Evolutionary conservation across 2,113 vertebrate species (phyloP).

Genomic region (Dunckerocampus dactyliophorus): DNA sequence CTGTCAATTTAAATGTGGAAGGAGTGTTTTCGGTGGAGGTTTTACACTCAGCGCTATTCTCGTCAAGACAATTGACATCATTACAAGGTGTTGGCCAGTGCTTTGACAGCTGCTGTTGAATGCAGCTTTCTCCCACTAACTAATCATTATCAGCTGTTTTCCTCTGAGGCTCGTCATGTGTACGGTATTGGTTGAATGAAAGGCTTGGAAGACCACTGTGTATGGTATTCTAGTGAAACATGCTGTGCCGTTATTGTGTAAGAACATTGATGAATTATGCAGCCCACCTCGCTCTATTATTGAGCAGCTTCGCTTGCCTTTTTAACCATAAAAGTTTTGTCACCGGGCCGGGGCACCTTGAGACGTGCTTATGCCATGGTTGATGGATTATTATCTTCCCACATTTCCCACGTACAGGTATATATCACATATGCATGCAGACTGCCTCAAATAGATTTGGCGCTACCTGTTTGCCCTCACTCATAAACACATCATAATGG

Average conservation of each 20-base stretch:
- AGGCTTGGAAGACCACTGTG: neutral
- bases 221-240: slow-evolving; percentile 51
- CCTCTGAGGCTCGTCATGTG: slow-evolving; percentile 13
- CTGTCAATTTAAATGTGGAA: no score
- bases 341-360: slow-evolving; percentile 13
- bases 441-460: neutral
- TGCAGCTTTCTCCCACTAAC: neutral
- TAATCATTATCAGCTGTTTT: slow-evolving; percentile 20
- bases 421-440: neutral
- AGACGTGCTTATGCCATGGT: neutral
- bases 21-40: no score
- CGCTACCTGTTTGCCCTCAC: no score
- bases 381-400: neutral
- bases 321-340: slow-evolving; percentile 53
- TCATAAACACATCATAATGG: no score
- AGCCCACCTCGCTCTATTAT: slow-evolving; percentile 64
- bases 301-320: slow-evolving; percentile 53
- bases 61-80: no score
- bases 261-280: slow-evolving; percentile 68
- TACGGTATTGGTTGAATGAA: neutral
- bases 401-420: neutral
- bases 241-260: slow-evolving; percentile 1
- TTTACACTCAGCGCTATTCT: no score
- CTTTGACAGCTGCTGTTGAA: no score
- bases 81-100: no score